phyloP scores from a whole-genome alignment of 2,797 vertebrate genomes.

The Eupleurogrammus muticus region DNA sequence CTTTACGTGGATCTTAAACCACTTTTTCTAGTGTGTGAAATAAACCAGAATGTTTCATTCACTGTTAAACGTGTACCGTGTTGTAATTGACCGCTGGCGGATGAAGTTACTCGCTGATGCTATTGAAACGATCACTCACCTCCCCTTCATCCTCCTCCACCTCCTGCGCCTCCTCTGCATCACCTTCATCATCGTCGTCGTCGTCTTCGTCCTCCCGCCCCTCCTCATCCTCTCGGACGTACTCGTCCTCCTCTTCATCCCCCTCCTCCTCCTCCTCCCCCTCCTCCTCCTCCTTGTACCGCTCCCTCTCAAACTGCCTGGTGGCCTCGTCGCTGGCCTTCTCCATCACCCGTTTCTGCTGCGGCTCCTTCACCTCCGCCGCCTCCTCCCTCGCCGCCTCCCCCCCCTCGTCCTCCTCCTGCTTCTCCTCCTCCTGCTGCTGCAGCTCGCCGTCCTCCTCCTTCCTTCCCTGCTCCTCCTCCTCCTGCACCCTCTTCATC shows the following conservation, averaged over 20 bases:
- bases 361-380: slow-evolving; percentile 73
- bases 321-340: slow-evolving; percentile 88
- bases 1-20: too few species aligned
- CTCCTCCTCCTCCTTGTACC: slow-evolving; percentile 61
- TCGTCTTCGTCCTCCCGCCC: slow-evolving; percentile 69
- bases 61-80: too few species aligned
- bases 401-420: slow-evolving; percentile 32
- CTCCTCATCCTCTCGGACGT: slow-evolving; percentile 50
- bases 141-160: slow-evolving; percentile 75
- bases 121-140: too few species aligned
- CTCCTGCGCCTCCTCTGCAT: slow-evolving; percentile 50
- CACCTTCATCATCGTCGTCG: slow-evolving; percentile 51
- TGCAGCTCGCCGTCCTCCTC: slow-evolving; percentile 11
- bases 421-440: slow-evolving; percentile 25
- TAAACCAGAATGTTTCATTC: too few species aligned
- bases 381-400: slow-evolving; percentile 37
- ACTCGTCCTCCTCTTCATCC: slow-evolving; percentile 43
- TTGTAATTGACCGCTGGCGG: too few species aligned
- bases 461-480: slow-evolving; percentile 39
- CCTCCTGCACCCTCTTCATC: slow-evolving; percentile 74
- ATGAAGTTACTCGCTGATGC: too few species aligned
- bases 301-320: slow-evolving; percentile 84
- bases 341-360: slow-evolving; percentile 87
- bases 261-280: slow-evolving; percentile 50
- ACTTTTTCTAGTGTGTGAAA: too few species aligned